Conservation (phyloP, 2,888 invertebrate genomes). For the Andrena flavipes region DNA sequence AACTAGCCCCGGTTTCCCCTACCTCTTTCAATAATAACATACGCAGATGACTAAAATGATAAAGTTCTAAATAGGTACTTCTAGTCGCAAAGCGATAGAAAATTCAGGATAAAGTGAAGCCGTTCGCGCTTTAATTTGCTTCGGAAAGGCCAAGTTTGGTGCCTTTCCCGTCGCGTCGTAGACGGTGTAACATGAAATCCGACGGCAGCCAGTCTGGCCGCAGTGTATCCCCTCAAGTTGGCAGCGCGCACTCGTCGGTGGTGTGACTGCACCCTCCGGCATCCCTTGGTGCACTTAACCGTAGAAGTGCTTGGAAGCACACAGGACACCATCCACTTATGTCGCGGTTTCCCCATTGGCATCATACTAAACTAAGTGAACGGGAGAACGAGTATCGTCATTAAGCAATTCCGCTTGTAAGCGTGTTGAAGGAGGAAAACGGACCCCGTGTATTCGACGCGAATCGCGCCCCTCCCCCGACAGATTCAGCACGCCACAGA, state of each 20-base stretch:
- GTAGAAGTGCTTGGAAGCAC: constrained; percentile 72
- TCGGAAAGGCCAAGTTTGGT: not conserved
- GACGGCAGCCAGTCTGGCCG: constrained; percentile 38
- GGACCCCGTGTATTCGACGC: constrained; percentile 53
- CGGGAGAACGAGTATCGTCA: constrained; percentile 78
- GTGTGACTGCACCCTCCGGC: constrained; percentile 71
- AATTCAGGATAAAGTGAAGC: too few relatives aligned
- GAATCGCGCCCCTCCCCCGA: constrained; percentile 24
- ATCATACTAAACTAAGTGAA: constrained; percentile 77
- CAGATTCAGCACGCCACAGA: constrained; percentile 1
- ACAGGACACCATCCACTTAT: constrained; percentile 79
- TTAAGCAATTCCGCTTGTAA: constrained; percentile 75
- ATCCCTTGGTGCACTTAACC: constrained; percentile 77
- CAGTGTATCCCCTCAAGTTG: constrained; percentile 54
- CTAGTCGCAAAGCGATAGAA: too few relatives aligned
- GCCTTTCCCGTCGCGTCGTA: constrained; percentile 3
- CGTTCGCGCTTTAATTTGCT: not conserved
- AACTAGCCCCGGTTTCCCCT: too few relatives aligned
- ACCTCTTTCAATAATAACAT: too few relatives aligned
- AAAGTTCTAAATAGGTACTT: too few relatives aligned
- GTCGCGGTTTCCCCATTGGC: constrained; percentile 76
- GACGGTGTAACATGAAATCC: constrained; percentile 35
- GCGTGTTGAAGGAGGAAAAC: constrained; percentile 63
- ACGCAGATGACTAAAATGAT: too few relatives aligned
- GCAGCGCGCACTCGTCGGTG: constrained; percentile 56